These are phyloP conservation scores for Bellardia bayeri DNA, from an alignment of 2,888 invertebrate species.

Conservation along the genomic window DNA sequence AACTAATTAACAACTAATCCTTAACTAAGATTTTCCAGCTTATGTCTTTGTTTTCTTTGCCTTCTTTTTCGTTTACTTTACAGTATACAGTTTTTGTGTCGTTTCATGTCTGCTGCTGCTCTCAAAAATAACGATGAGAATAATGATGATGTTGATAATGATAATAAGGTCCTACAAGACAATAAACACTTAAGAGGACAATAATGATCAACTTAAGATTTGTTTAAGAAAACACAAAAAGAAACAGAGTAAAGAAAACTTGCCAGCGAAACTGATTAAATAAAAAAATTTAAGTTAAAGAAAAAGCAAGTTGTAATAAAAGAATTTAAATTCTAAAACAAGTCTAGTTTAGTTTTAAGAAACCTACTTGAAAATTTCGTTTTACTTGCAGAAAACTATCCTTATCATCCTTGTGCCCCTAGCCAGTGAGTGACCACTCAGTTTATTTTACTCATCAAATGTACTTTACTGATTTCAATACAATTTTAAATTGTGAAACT, in stretches of 20 bases:
- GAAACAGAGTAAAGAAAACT: not conserved
- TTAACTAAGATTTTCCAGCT: conserved; percentile 53
- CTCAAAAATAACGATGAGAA: conserved; percentile 1
- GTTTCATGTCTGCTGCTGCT: not conserved
- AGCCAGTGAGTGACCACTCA: not conserved
- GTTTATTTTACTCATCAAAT: conserved; percentile 10
- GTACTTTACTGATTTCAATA: conserved; percentile 16
- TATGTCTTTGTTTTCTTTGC: conserved; percentile 26
- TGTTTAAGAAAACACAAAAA: not conserved
- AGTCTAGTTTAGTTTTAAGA: not conserved
- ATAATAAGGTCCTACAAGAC: conserved; percentile 26
- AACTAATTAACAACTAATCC: conserved; percentile 72
- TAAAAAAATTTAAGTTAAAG: not conserved
- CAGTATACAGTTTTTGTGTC: not conserved
- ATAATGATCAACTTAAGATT: conserved; percentile 49
- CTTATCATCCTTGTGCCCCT: not conserved
- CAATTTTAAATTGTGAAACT: conserved; percentile 42
- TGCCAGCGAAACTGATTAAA: not conserved
- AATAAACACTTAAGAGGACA: conserved; percentile 54
- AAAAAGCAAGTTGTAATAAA: not conserved
- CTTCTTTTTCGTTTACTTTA: not conserved
- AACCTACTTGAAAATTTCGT: not conserved
- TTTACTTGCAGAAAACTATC: not conserved
- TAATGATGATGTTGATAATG: conserved; percentile 46
- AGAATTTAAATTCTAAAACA: not conserved